These are phyloP conservation scores for Kryptopterus vitreolus DNA, from an alignment of 2,797 vertebrate species.

Conservation along the genomic window DNA sequence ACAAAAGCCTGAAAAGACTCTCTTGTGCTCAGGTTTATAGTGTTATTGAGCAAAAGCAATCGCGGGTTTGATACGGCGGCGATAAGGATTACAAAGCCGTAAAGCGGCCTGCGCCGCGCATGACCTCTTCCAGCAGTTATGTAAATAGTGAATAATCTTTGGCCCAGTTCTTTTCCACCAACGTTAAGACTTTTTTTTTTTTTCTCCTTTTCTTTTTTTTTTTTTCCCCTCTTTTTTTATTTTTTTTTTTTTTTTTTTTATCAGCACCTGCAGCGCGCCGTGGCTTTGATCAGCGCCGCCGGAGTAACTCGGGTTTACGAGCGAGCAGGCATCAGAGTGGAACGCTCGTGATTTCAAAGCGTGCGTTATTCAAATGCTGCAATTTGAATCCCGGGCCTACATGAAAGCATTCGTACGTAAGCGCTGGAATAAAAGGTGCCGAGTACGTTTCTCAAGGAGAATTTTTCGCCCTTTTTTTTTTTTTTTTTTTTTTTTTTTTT, in stretches of 20 bases:
- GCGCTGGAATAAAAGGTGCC: not conserved
- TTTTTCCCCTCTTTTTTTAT: too few species aligned
- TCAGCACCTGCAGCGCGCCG: constrained; percentile 15
- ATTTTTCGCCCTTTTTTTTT: too few species aligned
- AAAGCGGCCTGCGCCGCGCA: constrained; percentile 16
- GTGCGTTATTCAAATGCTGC: constrained; percentile 9
- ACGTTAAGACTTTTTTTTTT: not conserved
- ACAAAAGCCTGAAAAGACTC: not conserved
- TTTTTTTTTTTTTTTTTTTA: too few species aligned
- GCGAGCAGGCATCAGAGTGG: not conserved
- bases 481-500: too few species aligned
- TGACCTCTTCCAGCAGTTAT: constrained; percentile 37
- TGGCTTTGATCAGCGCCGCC: not conserved
- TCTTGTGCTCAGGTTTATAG: not conserved
- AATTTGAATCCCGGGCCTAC: not conserved
- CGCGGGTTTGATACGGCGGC: not conserved
- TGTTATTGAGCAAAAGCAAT: constrained; percentile 13
- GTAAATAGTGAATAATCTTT: constrained; percentile 44
- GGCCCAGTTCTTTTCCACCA: constrained; percentile 22
- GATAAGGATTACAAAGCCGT: constrained; percentile 41
- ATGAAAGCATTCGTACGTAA: not conserved
- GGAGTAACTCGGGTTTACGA: not conserved
- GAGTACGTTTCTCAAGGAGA: too few species aligned
- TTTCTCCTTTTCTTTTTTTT: too few species aligned
- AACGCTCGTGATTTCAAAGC: not conserved